Percentiles rank a stretch among this genome's conserved stretches.
These are phyloP conservation scores for Nasonia giraulti DNA, from an alignment of 1,140 invertebrate genomes.

Conservation along the genomic window DNA sequence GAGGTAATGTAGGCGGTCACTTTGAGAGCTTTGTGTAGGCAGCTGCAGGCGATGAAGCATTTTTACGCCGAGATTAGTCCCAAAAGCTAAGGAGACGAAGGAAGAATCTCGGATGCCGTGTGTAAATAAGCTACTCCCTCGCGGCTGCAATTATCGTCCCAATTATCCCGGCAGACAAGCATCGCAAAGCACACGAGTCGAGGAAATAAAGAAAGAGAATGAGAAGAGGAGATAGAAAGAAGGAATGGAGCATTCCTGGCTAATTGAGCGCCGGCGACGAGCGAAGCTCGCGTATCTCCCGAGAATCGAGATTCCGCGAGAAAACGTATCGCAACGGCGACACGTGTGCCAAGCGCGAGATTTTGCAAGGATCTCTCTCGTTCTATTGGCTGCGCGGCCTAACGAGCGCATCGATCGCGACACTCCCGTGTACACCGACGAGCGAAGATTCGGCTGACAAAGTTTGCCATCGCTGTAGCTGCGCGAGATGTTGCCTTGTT, in stretches of 20 bases:
- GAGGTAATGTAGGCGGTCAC: too few relatives aligned
- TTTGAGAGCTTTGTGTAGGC: too few relatives aligned
- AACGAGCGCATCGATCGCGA: constrained; percentile 34
- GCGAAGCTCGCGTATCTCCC: not conserved
- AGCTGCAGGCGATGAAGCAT: too few relatives aligned
- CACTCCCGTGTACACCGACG: not conserved
- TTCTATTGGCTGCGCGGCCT: constrained; percentile 29
- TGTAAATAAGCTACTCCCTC: not conserved
- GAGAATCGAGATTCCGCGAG: constrained; percentile 5
- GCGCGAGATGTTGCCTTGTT: not conserved
- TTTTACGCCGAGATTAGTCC: not conserved
- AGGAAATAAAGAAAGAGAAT: not conserved
- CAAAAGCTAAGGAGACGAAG: not conserved
- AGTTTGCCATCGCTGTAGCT: not conserved
- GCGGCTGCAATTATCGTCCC: constrained; percentile 2
- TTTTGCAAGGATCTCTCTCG: constrained; percentile 36
- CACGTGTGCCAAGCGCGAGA: constrained; percentile 22
- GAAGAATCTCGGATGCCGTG: not conserved
- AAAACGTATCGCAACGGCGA: not conserved
- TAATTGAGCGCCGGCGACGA: not conserved
- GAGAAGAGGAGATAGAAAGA: not conserved
- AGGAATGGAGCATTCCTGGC: not conserved
- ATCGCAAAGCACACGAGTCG: not conserved
- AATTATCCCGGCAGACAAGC: not conserved
- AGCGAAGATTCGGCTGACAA: too few relatives aligned